Evolutionary conservation across 1,140 invertebrate genomes (phyloP).

Genomic region (Acyrthosiphon pisum): DNA sequence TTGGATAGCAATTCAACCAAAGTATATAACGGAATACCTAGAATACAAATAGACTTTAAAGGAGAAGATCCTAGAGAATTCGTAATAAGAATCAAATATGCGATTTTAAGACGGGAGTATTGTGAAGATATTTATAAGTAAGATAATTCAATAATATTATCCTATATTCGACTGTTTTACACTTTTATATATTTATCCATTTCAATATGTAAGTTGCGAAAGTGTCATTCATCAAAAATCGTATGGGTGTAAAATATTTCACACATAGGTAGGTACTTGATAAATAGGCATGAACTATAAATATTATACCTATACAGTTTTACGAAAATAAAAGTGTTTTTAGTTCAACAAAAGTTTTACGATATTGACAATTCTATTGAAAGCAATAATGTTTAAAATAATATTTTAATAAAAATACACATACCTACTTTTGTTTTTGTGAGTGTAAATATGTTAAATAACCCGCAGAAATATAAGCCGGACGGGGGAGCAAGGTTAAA

Average conservation of each 20-base stretch:
- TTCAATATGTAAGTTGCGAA: neutral
- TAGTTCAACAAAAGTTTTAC: neutral
- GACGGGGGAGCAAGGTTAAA: no score
- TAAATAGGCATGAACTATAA: neutral
- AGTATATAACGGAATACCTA: neutral
- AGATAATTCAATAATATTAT: neutral
- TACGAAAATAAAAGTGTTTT: no score
- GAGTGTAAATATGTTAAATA: no score
- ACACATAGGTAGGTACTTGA: neutral
- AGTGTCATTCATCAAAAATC: neutral
- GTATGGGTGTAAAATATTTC: no score
- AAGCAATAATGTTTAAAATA: neutral
- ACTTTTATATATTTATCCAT: no score
- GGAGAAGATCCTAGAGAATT: conserved; percentile 48
- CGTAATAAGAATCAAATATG: conserved; percentile 11
- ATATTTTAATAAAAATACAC: neutral
- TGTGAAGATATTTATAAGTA: conserved; percentile 34
- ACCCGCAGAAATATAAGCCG: no score
- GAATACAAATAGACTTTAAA: conserved; percentile 36
- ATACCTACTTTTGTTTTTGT: neutral
- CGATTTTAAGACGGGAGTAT: neutral
- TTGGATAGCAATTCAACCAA: neutral
- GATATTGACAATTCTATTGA: neutral
- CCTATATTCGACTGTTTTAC: neutral
- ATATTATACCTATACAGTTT: neutral